Evolutionary conservation across 2,113 vertebrate species (phyloP).

Genomic region (Prionailurus bengalensis): DNA sequence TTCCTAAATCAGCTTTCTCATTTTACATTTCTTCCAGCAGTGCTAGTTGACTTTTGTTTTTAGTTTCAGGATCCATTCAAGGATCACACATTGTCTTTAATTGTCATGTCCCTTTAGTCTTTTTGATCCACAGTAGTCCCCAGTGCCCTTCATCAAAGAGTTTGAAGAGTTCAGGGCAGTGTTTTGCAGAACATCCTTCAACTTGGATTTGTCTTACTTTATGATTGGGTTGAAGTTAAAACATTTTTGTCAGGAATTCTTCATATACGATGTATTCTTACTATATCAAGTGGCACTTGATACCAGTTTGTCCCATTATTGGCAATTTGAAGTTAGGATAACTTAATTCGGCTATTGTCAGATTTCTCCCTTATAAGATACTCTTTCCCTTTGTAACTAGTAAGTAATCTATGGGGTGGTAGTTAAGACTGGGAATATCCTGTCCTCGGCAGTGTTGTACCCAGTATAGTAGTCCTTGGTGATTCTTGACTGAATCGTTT

Average conservation of each 20-base stretch:
- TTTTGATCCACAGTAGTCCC: not conserved
- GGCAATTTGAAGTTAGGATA: not conserved
- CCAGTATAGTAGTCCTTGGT: not conserved
- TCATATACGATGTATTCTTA: not conserved
- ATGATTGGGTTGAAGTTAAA: not conserved
- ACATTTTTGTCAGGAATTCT: conserved; percentile 21
- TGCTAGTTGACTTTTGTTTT: not conserved
- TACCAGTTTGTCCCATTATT: not conserved
- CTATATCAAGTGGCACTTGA: not conserved
- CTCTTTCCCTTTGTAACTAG: not conserved
- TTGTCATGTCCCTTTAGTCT: not conserved
- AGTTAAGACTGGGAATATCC: not conserved
- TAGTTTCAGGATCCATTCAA: not conserved
- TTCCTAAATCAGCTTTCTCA: not conserved
- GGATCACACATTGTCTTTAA: not conserved
- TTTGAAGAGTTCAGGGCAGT: not conserved
- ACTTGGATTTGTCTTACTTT: not conserved
- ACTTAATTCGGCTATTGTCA: not conserved
- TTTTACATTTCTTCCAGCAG: not conserved
- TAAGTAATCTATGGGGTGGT: not conserved
- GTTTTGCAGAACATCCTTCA: not conserved
- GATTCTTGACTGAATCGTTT: not conserved
- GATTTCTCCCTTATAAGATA: conserved; percentile 5
- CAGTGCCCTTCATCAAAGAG: not conserved
- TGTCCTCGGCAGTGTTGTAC: not conserved